Conservation (phyloP, 2,888 invertebrate species). For the Plagodis dolabraria region DNA sequence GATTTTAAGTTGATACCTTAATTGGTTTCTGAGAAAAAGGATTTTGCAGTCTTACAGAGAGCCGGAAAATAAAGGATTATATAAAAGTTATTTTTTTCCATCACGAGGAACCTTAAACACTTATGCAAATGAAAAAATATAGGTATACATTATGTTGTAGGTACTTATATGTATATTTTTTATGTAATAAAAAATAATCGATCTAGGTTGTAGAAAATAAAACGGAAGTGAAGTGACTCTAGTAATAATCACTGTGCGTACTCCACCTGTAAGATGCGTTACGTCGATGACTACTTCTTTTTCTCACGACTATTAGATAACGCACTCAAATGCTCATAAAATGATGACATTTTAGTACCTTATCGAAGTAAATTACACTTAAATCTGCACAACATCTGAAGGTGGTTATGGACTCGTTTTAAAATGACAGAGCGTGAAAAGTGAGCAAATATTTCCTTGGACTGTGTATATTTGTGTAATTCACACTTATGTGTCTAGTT, state of each 20-base stretch:
- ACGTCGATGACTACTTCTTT: constrained; percentile 48
- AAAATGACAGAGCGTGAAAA: constrained; percentile 10
- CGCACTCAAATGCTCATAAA: constrained; percentile 13
- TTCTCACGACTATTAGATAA: constrained; percentile 63
- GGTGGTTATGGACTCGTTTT: background rate
- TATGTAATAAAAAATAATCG: too few relatives aligned
- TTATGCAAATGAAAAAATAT: too few relatives aligned
- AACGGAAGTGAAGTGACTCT: constrained; percentile 38
- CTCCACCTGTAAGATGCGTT: constrained; percentile 20
- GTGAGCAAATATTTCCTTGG: constrained; percentile 1
- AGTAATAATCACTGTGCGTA: constrained; percentile 43
- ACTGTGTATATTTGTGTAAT: constrained; percentile 29
- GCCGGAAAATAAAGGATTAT: too few relatives aligned
- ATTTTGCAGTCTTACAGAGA: too few relatives aligned
- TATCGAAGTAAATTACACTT: background rate
- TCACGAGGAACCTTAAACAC: too few relatives aligned
- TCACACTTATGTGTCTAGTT: constrained; percentile 33
- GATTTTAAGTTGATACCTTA: background rate
- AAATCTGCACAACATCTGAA: background rate
- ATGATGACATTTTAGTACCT: constrained; percentile 6
- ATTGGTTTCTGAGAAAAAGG: background rate
- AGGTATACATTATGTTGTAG: too few relatives aligned
- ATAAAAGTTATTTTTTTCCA: too few relatives aligned
- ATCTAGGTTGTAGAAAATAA: constrained; percentile 18
- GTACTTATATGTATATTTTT: too few relatives aligned